Percentiles rank a stretch among this genome's conserved stretches.
phyloP scores from a whole-genome alignment of 1,140 invertebrate species.

The Calephelis nemesis region DNA sequence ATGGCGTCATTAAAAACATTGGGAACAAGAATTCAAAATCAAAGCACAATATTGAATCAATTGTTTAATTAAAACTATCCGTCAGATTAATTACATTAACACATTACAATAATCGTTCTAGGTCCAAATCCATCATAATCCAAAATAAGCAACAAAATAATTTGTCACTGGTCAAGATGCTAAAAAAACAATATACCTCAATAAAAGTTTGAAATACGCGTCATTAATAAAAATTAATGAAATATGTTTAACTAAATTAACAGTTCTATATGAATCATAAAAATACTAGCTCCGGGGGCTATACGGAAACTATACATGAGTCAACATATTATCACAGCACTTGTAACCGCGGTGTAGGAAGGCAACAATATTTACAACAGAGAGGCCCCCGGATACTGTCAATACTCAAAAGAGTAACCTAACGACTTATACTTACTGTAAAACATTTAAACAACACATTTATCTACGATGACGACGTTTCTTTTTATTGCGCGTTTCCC shows the following conservation, averaged over 20 bases:
- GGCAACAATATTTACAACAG: constrained; percentile 49
- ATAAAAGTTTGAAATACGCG: constrained; percentile 1
- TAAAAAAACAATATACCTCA: constrained; percentile 3
- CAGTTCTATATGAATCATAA: constrained; percentile 17
- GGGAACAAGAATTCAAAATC: too few species aligned
- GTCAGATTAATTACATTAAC: constrained; percentile 25
- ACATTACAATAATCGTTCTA: constrained; percentile 6
- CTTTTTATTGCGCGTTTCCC: constrained; percentile 43
- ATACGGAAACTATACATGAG: constrained; percentile 41
- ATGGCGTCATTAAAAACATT: too few species aligned
- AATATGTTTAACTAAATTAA: constrained; percentile 36
- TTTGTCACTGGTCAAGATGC: constrained; percentile 16
- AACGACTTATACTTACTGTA: constrained; percentile 24
- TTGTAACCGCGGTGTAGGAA: constrained; percentile 59
- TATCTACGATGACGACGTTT: constrained; percentile 52
- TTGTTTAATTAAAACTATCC: constrained; percentile 40
- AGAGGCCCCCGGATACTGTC: constrained; percentile 43
- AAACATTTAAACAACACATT: constrained; percentile 29
- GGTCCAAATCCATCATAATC: constrained; percentile 2
- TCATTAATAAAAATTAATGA: constrained; percentile 28
- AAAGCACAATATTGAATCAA: constrained; percentile 2
- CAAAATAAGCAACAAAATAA: constrained; percentile 5
- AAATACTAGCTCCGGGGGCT: constrained; percentile 49
- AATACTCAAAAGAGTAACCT: constrained; percentile 43
- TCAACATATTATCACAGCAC: constrained; percentile 60